phyloP scores from a whole-genome alignment of 2,888 invertebrate species.

The Leuctra nigra region DNA sequence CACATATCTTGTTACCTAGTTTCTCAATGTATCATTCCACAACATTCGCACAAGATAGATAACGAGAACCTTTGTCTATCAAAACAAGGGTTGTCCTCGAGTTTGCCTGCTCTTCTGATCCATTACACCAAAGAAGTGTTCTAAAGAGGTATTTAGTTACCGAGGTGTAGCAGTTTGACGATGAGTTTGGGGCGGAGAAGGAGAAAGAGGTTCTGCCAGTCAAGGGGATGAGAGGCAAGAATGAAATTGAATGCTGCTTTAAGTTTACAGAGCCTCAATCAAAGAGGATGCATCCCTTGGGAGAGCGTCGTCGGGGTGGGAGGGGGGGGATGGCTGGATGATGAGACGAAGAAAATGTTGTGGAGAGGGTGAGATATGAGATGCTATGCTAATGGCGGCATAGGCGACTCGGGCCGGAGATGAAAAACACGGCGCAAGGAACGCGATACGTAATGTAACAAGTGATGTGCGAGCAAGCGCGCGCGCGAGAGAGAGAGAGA shows the following conservation, averaged over 20 bases:
- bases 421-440: neutral
- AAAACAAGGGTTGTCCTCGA: no score
- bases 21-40: no score
- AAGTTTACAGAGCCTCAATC: slow-evolving; percentile 24
- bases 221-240: neutral
- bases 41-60: no score
- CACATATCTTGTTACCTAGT: no score
- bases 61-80: no score
- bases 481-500: no score
- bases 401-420: neutral
- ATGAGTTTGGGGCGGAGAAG: neutral
- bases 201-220: neutral
- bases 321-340: neutral
- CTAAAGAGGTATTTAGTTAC: slow-evolving; percentile 3
- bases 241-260: slow-evolving; percentile 21
- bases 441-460: neutral
- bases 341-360: slow-evolving; percentile 8
- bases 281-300: slow-evolving; percentile 19
- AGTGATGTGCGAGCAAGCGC: neutral
- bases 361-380: slow-evolving; percentile 12
- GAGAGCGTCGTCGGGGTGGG: slow-evolving; percentile 1
- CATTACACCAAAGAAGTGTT: slow-evolving; percentile 8
- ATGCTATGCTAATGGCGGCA: slow-evolving; percentile 16
- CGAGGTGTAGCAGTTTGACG: neutral
- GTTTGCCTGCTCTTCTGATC: no score